Conservation (phyloP, 2,797 vertebrate genomes). For the Thalassophryne amazonica region DNA sequence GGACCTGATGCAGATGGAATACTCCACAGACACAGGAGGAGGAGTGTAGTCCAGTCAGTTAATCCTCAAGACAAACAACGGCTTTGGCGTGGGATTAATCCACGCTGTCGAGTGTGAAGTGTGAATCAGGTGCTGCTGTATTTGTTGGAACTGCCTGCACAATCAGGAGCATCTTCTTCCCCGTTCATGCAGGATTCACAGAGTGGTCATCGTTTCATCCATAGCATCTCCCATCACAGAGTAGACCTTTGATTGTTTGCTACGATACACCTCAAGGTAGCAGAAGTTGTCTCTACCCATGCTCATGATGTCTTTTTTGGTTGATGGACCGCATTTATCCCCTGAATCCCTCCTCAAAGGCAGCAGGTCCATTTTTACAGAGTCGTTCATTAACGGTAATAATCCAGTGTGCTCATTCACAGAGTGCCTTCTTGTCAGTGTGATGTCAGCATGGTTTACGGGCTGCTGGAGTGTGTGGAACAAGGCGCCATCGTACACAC, state of each 20-base stretch:
- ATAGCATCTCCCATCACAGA: constrained; percentile 11
- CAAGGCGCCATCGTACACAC: constrained; percentile 39
- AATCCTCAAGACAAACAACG: constrained; percentile 32
- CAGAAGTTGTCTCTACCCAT: constrained; percentile 9
- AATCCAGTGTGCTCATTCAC: constrained; percentile 21
- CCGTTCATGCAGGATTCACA: constrained; percentile 39
- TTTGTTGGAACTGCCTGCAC: constrained; percentile 5
- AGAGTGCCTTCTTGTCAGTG: constrained; percentile 53
- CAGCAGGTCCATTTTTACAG: constrained; percentile 39
- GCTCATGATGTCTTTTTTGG: constrained; percentile 24
- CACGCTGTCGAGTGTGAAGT: constrained; percentile 6
- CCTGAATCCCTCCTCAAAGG: constrained; percentile 59
- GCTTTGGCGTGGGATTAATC: constrained; percentile 10
- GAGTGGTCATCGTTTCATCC: constrained; percentile 43
- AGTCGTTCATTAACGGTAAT: constrained; percentile 27
- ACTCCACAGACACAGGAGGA: not conserved
- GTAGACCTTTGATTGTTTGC: constrained; percentile 18
- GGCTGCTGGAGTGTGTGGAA: constrained; percentile 43
- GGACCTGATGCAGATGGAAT: not conserved
- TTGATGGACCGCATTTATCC: constrained; percentile 31
- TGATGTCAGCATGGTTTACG: constrained; percentile 8
- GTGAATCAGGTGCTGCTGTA: not conserved
- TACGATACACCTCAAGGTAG: constrained; percentile 14
- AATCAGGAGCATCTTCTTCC: constrained; percentile 3
- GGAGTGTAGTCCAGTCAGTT: constrained; percentile 9